Percentiles rank a stretch among this genome's conserved stretches.
Conservation (phyloP, 2,888 invertebrate species). For the Ochlodes sylvanus region DNA sequence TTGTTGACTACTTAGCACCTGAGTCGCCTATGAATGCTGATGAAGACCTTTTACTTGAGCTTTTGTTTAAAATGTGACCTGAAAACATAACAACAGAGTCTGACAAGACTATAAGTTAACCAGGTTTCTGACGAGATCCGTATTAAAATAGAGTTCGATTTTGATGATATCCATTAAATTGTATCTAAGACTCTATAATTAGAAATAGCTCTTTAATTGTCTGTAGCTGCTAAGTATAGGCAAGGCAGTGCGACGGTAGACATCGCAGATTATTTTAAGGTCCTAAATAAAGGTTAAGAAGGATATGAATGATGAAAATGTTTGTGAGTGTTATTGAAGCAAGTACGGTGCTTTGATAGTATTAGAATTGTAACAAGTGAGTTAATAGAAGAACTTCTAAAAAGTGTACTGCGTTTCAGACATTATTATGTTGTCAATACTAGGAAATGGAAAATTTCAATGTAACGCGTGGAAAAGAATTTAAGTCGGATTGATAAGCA, state of each 20-base stretch:
- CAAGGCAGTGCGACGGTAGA: slow-evolving; percentile 21
- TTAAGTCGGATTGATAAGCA: slow-evolving; percentile 9
- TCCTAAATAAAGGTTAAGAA: slow-evolving; percentile 9
- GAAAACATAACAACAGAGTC: slow-evolving; percentile 40
- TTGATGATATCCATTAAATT: slow-evolving; percentile 25
- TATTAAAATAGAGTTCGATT: slow-evolving; percentile 24
- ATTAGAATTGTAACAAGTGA: not conserved
- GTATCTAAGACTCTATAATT: slow-evolving; percentile 25
- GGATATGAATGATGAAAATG: not conserved
- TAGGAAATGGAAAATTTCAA: not conserved
- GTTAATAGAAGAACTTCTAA: not conserved
- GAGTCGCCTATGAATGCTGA: slow-evolving; percentile 81
- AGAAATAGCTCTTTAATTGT: slow-evolving; percentile 31
- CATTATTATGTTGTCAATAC: not conserved
- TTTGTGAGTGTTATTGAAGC: slow-evolving; percentile 9
- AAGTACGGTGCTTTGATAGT: slow-evolving; percentile 1
- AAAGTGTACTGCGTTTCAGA: not conserved
- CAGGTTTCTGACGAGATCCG: slow-evolving; percentile 13
- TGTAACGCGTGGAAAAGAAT: slow-evolving; percentile 1
- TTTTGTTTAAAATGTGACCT: slow-evolving; percentile 77
- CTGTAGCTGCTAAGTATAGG: slow-evolving; percentile 38
- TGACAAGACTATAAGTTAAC: slow-evolving; percentile 19
- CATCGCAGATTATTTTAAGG: slow-evolving; percentile 17
- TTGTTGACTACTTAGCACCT: slow-evolving; percentile 78
- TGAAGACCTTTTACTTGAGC: slow-evolving; percentile 77